These are phyloP conservation scores for Cotesia congregata DNA, from an alignment of 2,888 invertebrate genomes.

Conservation along the genomic window DNA sequence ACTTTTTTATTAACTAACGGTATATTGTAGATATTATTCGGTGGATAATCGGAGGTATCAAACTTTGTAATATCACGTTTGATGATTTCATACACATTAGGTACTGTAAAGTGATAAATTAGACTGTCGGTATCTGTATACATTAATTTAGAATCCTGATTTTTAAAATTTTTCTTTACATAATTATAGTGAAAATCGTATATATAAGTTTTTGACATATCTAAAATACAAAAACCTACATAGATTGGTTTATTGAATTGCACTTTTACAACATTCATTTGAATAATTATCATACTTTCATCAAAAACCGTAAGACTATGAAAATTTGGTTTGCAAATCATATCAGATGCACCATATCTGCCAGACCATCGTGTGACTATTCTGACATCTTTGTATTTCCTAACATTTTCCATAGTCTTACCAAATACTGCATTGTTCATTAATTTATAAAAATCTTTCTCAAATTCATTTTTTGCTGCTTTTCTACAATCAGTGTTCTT, in stretches of 20 bases:
- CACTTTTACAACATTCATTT: conserved; percentile 47
- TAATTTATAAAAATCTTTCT: conserved; percentile 28
- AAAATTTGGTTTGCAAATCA: conserved; percentile 58
- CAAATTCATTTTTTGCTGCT: neutral
- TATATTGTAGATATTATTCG: conserved; percentile 53
- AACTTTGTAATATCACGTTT: conserved; percentile 55
- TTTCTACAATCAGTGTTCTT: conserved; percentile 19
- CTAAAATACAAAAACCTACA: neutral
- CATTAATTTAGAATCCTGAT: neutral
- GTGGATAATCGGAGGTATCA: conserved; percentile 55
- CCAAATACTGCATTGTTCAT: conserved; percentile 34
- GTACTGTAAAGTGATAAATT: conserved; percentile 56
- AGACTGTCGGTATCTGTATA: conserved; percentile 51
- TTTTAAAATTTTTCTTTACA: neutral
- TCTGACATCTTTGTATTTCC: conserved; percentile 56
- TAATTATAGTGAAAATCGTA: neutral
- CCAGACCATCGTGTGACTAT: conserved; percentile 51
- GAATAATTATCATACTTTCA: conserved; percentile 60
- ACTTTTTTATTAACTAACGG: conserved; percentile 55
- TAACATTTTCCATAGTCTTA: conserved; percentile 30
- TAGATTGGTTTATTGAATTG: neutral
- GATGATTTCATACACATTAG: conserved; percentile 60
- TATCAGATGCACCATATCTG: conserved; percentile 56
- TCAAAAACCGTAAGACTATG: conserved; percentile 55
- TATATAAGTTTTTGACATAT: neutral